Evolutionary conservation across 2,113 vertebrate species (phyloP).

Genomic region (Anoura caudifer): DNA sequence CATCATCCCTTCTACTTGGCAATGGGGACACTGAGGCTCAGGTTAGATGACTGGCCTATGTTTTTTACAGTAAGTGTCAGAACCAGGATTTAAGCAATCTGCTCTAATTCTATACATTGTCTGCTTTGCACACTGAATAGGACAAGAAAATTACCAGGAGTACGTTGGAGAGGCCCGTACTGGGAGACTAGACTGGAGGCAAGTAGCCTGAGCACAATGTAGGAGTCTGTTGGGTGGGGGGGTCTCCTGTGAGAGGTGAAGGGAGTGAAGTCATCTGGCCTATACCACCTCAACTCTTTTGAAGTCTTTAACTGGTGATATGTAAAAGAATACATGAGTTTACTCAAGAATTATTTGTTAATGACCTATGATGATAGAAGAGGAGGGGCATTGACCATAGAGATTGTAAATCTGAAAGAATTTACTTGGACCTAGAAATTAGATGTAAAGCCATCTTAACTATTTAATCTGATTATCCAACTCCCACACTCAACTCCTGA

Average conservation of each 20-base stretch:
- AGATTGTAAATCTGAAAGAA: background rate
- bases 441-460: background rate
- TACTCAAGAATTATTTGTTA: background rate
- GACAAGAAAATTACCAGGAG: background rate
- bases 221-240: background rate
- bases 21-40: background rate
- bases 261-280: background rate
- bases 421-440: background rate
- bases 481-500: background rate
- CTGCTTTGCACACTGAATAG: background rate
- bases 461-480: background rate
- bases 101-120: background rate
- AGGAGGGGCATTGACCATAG: background rate
- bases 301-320: background rate
- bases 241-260: background rate
- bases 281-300: background rate
- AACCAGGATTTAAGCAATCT: background rate
- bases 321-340: background rate
- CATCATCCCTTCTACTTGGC: background rate
- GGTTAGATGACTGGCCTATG: background rate
- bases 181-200: background rate
- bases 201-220: background rate
- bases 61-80: background rate
- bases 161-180: background rate
- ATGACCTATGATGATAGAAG: background rate